These are phyloP conservation scores for Cremastinae sp. DNA, from an alignment of 2,888 invertebrate genomes.

Conservation along the genomic window DNA sequence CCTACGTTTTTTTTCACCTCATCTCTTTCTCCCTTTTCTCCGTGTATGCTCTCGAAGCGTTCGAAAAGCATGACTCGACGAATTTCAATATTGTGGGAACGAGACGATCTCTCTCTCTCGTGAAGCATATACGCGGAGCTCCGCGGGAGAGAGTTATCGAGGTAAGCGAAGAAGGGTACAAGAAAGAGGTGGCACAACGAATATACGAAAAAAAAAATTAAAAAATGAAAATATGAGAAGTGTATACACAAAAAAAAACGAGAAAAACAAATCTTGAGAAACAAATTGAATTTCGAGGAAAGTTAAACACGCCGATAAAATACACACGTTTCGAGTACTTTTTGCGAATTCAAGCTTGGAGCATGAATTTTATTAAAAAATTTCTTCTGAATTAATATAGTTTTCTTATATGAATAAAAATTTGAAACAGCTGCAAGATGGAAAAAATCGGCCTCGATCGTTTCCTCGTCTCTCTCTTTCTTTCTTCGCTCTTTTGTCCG, in stretches of 20 bases:
- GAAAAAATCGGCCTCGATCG: slow-evolving; percentile 51
- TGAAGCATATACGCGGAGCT: slow-evolving; percentile 32
- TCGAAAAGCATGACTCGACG: slow-evolving; percentile 79
- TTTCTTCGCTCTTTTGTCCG: slow-evolving; percentile 49
- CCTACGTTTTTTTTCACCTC: slow-evolving; percentile 67
- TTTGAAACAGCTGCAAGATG: no score
- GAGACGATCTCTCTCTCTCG: slow-evolving; percentile 63
- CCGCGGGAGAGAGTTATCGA: slow-evolving; percentile 22
- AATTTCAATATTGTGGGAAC: slow-evolving; percentile 80
- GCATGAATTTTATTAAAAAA: not conserved
- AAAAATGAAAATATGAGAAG: not conserved
- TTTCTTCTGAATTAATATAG: no score
- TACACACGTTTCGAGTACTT: slow-evolving; percentile 8
- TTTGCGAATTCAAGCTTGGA: not conserved
- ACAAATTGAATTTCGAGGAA: slow-evolving; percentile 15
- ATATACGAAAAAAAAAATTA: slow-evolving; percentile 12
- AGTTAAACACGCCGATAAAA: not conserved
- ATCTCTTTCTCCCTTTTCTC: slow-evolving; percentile 74
- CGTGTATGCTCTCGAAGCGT: slow-evolving; percentile 62
- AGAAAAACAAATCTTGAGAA: slow-evolving; percentile 17
- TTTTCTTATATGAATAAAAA: no score
- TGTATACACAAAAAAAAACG: not conserved
- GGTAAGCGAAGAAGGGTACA: slow-evolving; percentile 9
- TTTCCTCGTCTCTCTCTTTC: slow-evolving; percentile 36
- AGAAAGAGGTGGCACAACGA: slow-evolving; percentile 19